phyloP scores from a whole-genome alignment of 2,797 vertebrate genomes.

The Aphelocoma californica region DNA sequence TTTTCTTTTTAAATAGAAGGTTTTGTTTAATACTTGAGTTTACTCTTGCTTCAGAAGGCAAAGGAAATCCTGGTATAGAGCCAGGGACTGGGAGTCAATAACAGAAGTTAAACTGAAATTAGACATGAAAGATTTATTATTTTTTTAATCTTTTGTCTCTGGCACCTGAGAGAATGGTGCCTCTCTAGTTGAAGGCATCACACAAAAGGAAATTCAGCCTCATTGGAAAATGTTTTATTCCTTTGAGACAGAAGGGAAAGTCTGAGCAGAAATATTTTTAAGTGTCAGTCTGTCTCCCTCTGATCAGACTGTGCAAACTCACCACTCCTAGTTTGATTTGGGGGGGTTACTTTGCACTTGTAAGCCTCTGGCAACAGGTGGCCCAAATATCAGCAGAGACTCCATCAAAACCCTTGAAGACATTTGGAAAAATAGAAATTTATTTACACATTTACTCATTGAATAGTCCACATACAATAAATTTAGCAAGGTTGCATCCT shows the following conservation, averaged over 20 bases:
- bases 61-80: slow-evolving; percentile 4
- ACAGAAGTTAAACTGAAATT: slow-evolving; percentile 18
- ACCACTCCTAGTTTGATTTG: not conserved
- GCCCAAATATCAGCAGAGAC: not conserved
- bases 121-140: not conserved
- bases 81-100: not conserved
- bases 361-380: not conserved
- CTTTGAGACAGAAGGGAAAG: not conserved
- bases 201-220: not conserved
- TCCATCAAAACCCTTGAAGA: not conserved
- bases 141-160: not conserved
- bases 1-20: not conserved
- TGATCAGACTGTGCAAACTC: not conserved
- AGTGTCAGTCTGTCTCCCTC: not conserved
- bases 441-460: not conserved
- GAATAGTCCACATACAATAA: not conserved
- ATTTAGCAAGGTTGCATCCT: not conserved
- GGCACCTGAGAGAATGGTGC: not conserved
- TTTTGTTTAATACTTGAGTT: slow-evolving; percentile 13
- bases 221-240: not conserved
- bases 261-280: not conserved
- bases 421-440: not conserved
- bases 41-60: not conserved
- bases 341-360: not conserved
- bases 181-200: not conserved